Percentiles rank a stretch among this genome's conserved stretches.
These are phyloP conservation scores for Neofelis nebulosa DNA, from an alignment of 2,113 vertebrate genomes.

Conservation along the genomic window DNA sequence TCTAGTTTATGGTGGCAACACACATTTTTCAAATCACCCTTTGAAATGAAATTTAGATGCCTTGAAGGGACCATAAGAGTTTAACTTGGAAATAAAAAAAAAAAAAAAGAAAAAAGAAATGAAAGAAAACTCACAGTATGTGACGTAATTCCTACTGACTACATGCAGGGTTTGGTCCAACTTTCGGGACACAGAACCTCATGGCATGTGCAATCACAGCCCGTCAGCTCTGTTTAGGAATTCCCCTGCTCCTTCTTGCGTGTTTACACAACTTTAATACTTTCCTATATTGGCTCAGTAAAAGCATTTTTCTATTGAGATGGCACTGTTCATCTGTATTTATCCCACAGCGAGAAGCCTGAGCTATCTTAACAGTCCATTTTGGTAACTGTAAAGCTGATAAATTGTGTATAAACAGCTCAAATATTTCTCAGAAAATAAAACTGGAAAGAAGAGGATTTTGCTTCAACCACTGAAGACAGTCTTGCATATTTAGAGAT, in stretches of 20 bases:
- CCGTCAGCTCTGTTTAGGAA: conserved; percentile 73
- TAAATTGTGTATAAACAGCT: conserved; percentile 76
- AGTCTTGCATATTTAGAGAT: conserved; percentile 27
- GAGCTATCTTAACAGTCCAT: conserved; percentile 59
- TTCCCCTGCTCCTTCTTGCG: conserved; percentile 60
- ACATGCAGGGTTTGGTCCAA: conserved; percentile 59
- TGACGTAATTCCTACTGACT: conserved; percentile 26
- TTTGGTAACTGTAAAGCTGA: conserved; percentile 73
- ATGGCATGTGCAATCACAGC: conserved; percentile 60
- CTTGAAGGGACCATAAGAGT: neutral
- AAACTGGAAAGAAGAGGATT: conserved; percentile 44
- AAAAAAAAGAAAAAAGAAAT: neutral
- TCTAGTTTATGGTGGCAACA: neutral
- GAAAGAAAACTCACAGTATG: conserved; percentile 17
- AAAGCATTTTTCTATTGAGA: conserved; percentile 79
- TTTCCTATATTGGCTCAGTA: conserved; percentile 70
- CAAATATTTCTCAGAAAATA: conserved; percentile 71
- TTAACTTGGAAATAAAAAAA: neutral
- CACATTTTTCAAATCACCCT: neutral
- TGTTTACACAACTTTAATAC: conserved; percentile 71
- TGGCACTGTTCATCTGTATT: conserved; percentile 70
- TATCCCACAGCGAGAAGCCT: conserved; percentile 65
- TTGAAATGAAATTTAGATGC: conserved; percentile 52
- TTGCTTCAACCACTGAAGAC: conserved; percentile 15
- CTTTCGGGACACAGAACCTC: conserved; percentile 64